Base-by-base conservation (phyloP, 2,113 vertebrate species). In the Agelaius tricolor region DNA sequence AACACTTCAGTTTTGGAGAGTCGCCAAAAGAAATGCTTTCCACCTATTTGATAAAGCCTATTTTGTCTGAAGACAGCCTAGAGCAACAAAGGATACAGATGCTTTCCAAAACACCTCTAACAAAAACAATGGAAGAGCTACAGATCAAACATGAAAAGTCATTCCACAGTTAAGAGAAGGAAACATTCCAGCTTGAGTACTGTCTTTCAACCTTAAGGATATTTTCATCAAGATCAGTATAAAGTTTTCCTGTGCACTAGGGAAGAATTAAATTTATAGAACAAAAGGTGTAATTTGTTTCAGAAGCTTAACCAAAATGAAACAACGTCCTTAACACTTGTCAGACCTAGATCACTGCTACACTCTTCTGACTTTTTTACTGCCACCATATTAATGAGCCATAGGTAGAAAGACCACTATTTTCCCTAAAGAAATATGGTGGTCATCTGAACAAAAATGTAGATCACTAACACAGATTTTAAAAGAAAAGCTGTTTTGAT, bases 201-300 rank as follows among this genome's bases (percentile, higher is more conserved):
- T 73, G 59, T 44, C 93, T 93, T 95, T 95, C 90, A 96, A 90
- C 89, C 77, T 94, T 89, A 93, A 81, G 71, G 52, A 65, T 46
- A 79, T 37, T 69, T 27, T 87, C 61, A 72, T 13, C 15, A 75
- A 79, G 5, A 91, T 8, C 1, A 2, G 15, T 47, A 83, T 14
- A 66, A 90, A 69, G 37, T 63, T 41, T 75, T 62, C 31, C 47
- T 20, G 52, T 78, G 28, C 73, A 49, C 17, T 46, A 77, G 14
- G 19, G 39, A 88, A 78, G 19, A 93, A 49, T 31, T 52, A 47
- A 19, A 39, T 68, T 89, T 52, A 63, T 20, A 81, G 69, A 86
- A 74, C 13, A 65, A 73, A 74, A 72, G 44, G 20, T 22, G 26
- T 10, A 63, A 14, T 76, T 67, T 54, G 6, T 59, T 81, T 63